A percentile compares a stretch with the other conserved stretches of the same genome.
Conservation (phyloP, 2,113 vertebrate species). For the Ceyx margarethae region DNA sequence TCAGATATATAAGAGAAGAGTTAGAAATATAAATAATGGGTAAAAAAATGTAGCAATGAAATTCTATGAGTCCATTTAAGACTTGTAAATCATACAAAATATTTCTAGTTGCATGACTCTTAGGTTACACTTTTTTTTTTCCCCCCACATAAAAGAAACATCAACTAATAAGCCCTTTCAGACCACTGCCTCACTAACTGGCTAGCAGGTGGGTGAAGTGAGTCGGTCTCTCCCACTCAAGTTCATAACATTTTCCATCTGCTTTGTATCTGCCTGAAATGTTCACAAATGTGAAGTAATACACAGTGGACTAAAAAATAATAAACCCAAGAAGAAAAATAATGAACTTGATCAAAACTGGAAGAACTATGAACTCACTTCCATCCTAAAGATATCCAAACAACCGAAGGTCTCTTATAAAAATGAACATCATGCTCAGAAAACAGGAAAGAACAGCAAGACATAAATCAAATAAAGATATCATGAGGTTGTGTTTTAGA, state of each 20-base stretch:
- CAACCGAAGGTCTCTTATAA: conserved; percentile 11
- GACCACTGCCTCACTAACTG: neutral
- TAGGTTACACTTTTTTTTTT: neutral
- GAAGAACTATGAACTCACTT: conserved; percentile 51
- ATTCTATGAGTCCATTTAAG: neutral
- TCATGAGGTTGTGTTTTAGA: neutral
- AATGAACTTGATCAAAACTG: conserved; percentile 45
- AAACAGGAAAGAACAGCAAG: conserved; percentile 54
- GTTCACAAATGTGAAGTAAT: conserved; percentile 49
- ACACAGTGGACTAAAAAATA: conserved; percentile 26
- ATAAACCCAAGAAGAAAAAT: conserved; percentile 36
- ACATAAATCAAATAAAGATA: conserved; percentile 62
- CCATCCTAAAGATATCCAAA: conserved; percentile 43
- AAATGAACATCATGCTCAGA: conserved; percentile 25
- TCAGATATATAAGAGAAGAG: neutral
- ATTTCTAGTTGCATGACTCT: neutral
- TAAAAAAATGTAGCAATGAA: neutral
- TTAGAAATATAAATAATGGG: neutral
- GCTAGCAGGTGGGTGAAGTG: conserved; percentile 7
- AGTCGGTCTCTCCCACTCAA: neutral
- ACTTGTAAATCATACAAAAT: neutral
- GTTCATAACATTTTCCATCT: conserved; percentile 16
- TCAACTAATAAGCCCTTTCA: neutral
- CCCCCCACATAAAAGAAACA: neutral
- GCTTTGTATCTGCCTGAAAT: conserved; percentile 39